phyloP scores from a whole-genome alignment of 2,797 vertebrate genomes.

The Rhinoraja longicauda region DNA sequence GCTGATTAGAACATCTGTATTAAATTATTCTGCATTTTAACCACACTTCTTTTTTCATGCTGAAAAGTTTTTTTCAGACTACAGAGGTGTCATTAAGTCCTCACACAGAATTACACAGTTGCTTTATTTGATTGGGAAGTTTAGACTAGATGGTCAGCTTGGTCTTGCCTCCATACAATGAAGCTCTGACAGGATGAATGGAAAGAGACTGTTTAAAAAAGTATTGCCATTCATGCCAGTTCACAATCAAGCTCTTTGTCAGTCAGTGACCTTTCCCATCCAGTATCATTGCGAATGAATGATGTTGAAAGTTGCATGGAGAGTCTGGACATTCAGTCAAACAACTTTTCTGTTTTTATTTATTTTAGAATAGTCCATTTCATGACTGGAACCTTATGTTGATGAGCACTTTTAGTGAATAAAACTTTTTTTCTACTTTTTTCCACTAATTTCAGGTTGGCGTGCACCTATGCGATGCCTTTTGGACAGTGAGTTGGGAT shows the following conservation, averaged over 20 bases:
- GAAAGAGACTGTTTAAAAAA: constrained; percentile 33
- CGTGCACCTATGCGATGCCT: not conserved
- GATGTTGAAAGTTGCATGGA: constrained; percentile 34
- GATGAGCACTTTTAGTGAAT: constrained; percentile 11
- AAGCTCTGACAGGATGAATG: constrained; percentile 22
- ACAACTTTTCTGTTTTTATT: constrained; percentile 14
- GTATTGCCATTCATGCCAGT: constrained; percentile 33
- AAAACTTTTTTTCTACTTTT: not conserved
- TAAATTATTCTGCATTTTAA: constrained; percentile 36
- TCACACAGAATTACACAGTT: constrained; percentile 30
- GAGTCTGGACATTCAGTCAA: constrained; percentile 26
- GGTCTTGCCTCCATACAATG: constrained; percentile 28
- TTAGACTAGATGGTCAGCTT: constrained; percentile 37
- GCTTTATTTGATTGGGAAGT: constrained; percentile 37
- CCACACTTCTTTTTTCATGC: constrained; percentile 34
- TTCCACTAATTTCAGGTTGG: constrained; percentile 12
- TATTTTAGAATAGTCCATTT: constrained; percentile 9
- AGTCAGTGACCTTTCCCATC: constrained; percentile 32
- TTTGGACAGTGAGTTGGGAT: not conserved
- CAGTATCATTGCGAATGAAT: constrained; percentile 19
- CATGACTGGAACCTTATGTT: constrained; percentile 10
- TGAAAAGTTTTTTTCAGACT: constrained; percentile 29
- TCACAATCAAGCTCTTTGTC: constrained; percentile 38
- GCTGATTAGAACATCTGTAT: constrained; percentile 38
- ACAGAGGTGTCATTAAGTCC: constrained; percentile 35